Conservation (phyloP, 2,797 vertebrate species). For the Loriculus beryllinus region DNA sequence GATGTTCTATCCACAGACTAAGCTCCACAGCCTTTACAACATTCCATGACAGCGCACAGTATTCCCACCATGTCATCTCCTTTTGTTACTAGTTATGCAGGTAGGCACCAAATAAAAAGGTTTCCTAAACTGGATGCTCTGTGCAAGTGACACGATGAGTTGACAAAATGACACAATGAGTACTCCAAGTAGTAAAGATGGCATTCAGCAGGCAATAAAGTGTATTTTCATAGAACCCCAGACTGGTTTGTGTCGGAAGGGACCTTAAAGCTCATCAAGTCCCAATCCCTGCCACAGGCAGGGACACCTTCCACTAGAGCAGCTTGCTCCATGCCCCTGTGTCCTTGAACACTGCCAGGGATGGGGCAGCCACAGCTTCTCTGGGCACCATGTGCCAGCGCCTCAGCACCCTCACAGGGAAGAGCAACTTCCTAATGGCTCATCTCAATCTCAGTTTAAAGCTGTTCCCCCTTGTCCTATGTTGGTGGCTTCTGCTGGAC, state of each 20-base stretch:
- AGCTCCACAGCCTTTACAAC: background rate
- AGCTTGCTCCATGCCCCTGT: background rate
- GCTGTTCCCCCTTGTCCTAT: background rate
- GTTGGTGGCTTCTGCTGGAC: background rate
- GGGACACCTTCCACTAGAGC: background rate
- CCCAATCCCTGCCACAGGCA: background rate
- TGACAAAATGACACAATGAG: fast-evolving
- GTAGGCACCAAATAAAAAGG: fast-evolving
- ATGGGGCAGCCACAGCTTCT: background rate
- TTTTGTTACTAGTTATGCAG: background rate
- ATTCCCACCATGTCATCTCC: background rate
- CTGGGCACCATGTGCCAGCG: background rate
- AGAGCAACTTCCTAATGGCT: background rate
- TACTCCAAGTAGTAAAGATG: background rate
- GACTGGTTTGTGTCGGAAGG: background rate
- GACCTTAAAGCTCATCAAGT: background rate
- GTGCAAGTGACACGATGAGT: no score
- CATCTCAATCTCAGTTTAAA: background rate
- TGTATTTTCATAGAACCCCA: background rate
- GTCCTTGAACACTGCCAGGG: background rate
- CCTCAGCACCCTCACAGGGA: background rate
- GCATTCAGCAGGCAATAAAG: background rate
- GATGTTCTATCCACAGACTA: background rate
- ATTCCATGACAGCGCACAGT: fast-evolving
- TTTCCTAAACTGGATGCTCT: background rate